Base-by-base conservation (phyloP, 1,140 invertebrate genomes). In the Diuraphis noxia region DNA sequence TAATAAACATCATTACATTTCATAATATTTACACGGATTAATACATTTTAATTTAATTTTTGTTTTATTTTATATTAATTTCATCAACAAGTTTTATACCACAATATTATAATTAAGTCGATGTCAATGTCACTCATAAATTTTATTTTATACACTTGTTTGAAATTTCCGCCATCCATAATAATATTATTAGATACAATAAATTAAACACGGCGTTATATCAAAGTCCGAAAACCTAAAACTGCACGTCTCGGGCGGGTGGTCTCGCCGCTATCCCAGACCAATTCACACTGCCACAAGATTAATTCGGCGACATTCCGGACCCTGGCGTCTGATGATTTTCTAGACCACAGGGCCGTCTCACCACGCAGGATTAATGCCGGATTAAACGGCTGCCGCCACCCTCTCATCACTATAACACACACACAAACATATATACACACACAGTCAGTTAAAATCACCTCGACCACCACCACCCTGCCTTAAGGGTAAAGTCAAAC, bases 301-400 rank as follows among this genome's bases (percentile, higher is more conserved):
- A 43, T 85, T 85, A 85, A 85, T 85, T 85, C 17, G 82, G 40
- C 30, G 82, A 85, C 82, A 85, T 85, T 85, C 82, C 82, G 30
- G 36, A 43, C 82, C 5, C n/a, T 30, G 84, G 46, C 43, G 43
- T 21, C 41, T 85, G 25, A 38, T 23, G 79, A 38, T 38, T 25
- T 81, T 38, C 79, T 25, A 7, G 41, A 43, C 21, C 84, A 34
- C 84, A 25, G 7, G 1, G 21, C n/a, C 21, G 46, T 49, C 49
- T 36, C 21, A 23, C 43, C 43, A n/a, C 21, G 23, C 30, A 34
- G 85, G 43, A 86, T 86, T 86, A 36, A 86, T 86, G 43, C 21
- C 34, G 85, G 85, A 36, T 86, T 52, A 52, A 86, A 52, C n/a
- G 85, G 46, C 17, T 36, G 23, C 43, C n/a, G 23, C 30, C 56